Percentiles rank a stretch among this genome's conserved stretches.
Evolutionary conservation across 2,113 vertebrate species (phyloP).

Genomic region (Meles meles): DNA sequence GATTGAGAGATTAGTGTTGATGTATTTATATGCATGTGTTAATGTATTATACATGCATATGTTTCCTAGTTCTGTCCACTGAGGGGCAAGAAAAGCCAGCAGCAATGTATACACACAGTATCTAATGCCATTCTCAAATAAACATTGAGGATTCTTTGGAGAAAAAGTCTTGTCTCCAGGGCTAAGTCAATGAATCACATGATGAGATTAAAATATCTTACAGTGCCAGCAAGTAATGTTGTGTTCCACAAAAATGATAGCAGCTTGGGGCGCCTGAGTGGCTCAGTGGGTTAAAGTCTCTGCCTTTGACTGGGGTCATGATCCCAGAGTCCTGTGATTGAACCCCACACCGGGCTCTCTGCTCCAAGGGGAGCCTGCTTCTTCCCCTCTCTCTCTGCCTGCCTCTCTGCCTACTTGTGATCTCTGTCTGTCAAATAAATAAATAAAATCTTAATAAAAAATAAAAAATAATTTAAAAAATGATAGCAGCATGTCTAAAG

Average conservation of each 20-base stretch:
- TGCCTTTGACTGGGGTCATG: no score
- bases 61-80: not conserved
- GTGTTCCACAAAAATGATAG: not conserved
- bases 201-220: not conserved
- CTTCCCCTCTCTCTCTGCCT: no score
- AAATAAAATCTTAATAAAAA: no score
- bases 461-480: not conserved
- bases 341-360: no score
- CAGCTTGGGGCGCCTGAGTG: not conserved
- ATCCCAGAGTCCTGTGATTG: no score
- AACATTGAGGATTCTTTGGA: not conserved
- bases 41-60: not conserved
- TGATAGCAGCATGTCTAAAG: not conserved
- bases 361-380: no score
- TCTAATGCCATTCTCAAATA: not conserved
- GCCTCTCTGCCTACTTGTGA: no score
- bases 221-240: not conserved
- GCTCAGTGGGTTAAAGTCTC: no score
- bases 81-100: not conserved
- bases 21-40: not conserved
- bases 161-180: not conserved
- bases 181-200: not conserved
- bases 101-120: not conserved
- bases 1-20: not conserved
- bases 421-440: no score